These are phyloP conservation scores for Pipistrellus nathusii DNA, from an alignment of 2,797 vertebrate species.

Conservation along the genomic window DNA sequence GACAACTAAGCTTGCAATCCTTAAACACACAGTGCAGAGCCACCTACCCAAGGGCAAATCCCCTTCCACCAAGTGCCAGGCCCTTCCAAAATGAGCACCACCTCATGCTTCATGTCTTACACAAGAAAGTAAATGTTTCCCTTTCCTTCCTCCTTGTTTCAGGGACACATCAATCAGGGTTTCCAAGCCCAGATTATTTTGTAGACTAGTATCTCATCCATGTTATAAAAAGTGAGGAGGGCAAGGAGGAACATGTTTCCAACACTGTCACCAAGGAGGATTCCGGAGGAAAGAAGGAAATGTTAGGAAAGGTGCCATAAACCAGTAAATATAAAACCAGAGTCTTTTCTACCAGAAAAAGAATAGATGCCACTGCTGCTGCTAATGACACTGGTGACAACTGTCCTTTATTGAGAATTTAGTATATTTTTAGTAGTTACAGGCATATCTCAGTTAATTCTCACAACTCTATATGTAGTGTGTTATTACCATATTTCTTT, in stretches of 20 bases:
- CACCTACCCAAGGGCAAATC: no score
- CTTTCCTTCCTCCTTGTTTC: background rate
- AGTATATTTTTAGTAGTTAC: background rate
- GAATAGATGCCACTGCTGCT: background rate
- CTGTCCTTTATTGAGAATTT: background rate
- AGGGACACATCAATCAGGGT: background rate
- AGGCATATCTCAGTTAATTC: slow-evolving; percentile 46
- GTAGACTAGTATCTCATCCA: background rate
- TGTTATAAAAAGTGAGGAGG: background rate
- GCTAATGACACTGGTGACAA: background rate
- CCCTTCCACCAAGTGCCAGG: no score
- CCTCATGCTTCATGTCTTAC: background rate
- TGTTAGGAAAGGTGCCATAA: slow-evolving; percentile 45
- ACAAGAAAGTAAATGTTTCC: background rate
- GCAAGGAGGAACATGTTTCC: slow-evolving; percentile 14
- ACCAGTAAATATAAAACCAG: background rate
- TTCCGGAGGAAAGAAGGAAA: background rate
- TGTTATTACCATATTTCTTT: slow-evolving; percentile 15
- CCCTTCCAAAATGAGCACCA: background rate
- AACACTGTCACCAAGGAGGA: background rate
- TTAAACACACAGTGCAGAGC: background rate
- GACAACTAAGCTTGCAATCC: background rate
- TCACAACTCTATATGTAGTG: background rate
- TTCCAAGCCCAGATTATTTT: slow-evolving; percentile 31
- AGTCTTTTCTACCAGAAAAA: slow-evolving; percentile 4